Base-by-base conservation (phyloP, 1,140 invertebrate species). In the Copidosoma floridanum region DNA sequence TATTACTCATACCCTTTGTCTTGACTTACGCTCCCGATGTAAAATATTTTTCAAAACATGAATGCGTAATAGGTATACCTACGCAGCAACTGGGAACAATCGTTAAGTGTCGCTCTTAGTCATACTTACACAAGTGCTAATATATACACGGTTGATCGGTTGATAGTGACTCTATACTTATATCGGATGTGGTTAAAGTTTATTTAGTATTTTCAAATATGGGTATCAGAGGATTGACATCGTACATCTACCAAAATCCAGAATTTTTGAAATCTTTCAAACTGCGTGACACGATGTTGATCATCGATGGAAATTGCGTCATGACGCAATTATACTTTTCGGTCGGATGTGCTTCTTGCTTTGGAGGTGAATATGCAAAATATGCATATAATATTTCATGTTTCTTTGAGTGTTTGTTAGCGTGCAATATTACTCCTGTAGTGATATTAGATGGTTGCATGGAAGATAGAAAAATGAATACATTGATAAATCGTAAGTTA, bases 321-420 rank as follows among this genome's bases (percentile, higher is more conserved):
- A 85, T 85, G 21, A 85, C 85, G 55, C 88, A 89, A 67, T 68
- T 95, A 0, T 94, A 92, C 66, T 82, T 80, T 62, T 81, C 78
- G 52, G 73, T 79, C n/a, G 75, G 82, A 52, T 81, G 82, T 48
- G 86, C 88, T 65, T 86, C 85, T 41, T 83, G 85, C 1, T 95
- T 92, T 77, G 92, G 92, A 16, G 94, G 94, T 1, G 92, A 95
- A 74, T 95, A 95, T 70, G 89, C 94, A 67, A 85, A 85, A 66
- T 93, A 85, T 75, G 85, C 83, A 3, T 69, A 81, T n/a, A 77
- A 77, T 23, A 80, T 90, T 10, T 74, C 76, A 43, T 78, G 84
- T n/a, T 94, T 94, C 69, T 93, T 95, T 67, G 78, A 85, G 11
- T 74, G 85, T 8, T 77, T 95, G 2, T 71, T 74, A 51, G 83